Evolutionary conservation across 2,888 invertebrate genomes (phyloP).

Genomic region (Calliopum simillimum): DNA sequence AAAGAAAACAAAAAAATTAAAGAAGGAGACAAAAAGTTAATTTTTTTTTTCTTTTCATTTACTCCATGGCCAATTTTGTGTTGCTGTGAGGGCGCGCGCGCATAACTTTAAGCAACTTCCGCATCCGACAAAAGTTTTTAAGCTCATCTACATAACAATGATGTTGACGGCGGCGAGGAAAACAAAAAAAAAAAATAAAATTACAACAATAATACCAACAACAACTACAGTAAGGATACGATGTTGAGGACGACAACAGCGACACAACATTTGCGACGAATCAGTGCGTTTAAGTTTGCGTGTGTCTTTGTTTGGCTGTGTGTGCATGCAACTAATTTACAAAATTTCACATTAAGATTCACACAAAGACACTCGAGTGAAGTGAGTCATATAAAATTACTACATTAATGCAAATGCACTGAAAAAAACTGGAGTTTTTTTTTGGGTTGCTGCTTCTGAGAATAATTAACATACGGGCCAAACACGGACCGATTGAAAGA

Average conservation of each 20-base stretch:
- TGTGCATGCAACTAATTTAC: slow-evolving; percentile 24
- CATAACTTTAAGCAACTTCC: slow-evolving; percentile 35
- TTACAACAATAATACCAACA: not conserved
- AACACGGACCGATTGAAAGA: not conserved
- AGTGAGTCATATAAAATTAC: not conserved
- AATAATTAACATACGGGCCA: not conserved
- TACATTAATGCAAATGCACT: not conserved
- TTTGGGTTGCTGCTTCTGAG: not conserved
- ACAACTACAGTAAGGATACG: not conserved
- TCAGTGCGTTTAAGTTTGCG: not conserved
- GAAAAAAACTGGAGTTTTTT: not conserved
- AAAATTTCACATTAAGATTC: slow-evolving; percentile 26
- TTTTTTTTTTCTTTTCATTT: not conserved
- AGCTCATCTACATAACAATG: slow-evolving; percentile 47
- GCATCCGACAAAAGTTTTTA: slow-evolving; percentile 43
- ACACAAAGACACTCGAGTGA: not conserved
- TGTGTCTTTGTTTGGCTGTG: not conserved
- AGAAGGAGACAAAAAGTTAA: slow-evolving; percentile 3
- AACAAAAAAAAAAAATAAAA: slow-evolving; percentile 6
- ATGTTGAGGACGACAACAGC: not conserved
- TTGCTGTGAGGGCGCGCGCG: not conserved
- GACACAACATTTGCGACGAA: not conserved
- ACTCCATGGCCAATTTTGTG: not conserved
- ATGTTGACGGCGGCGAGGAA: slow-evolving; percentile 22
- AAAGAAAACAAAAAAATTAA: too few species aligned